Evolutionary conservation across 2,888 invertebrate genomes (phyloP), one percentile per base, ranked within the genome.

Genomic region (Phyllotreta striolata): DNA sequence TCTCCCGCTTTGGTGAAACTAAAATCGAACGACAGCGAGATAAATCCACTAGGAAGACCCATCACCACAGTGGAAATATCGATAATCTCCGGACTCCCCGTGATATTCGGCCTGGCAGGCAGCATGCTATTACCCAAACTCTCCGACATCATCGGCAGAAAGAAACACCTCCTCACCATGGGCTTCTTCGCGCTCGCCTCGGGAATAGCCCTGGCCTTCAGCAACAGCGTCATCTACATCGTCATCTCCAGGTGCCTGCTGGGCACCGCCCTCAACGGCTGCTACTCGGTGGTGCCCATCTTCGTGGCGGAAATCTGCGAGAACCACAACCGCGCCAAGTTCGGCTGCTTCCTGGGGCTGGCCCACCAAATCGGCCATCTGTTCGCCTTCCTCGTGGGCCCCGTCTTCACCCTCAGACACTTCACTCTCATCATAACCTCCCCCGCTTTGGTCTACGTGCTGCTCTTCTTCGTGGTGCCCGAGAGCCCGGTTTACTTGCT

Each of bases 111-210:
- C 2, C 47, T 63, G 1, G 12, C 63, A 0, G 72, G 68, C 6
- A 66, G 69, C 3, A 12, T 69, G 1, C 1, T 69, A 0, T 60
- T 70, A 4, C 69, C 66, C 3, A 51, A 44, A n/a, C 46, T 51
- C 8, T 52, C 69, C 0, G 66, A 70, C 14, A 38, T 46, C n/a
- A 49, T 70, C 3, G 91, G 91, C 0, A 83, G 90, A 10, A 91
- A 89, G 81, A 85, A 83, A 83, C 85, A 88, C 0, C 80, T 92
- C 6, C 76, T 91, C 6, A 78, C 85, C 7, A 84, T 88, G 10
- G 81, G 87, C 0, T 69, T 89, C 0, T 89, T 91, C 0, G 88
- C 89, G 61, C 77, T 89, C 13, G 39, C 88, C 0, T 90, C 69
- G 1, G 35, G 63, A 24, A 12, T 69, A 1, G 57, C 62, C 0